These are phyloP conservation scores for Leucophenga montana DNA, from an alignment of 2,888 invertebrate genomes.

Conservation along the genomic window DNA sequence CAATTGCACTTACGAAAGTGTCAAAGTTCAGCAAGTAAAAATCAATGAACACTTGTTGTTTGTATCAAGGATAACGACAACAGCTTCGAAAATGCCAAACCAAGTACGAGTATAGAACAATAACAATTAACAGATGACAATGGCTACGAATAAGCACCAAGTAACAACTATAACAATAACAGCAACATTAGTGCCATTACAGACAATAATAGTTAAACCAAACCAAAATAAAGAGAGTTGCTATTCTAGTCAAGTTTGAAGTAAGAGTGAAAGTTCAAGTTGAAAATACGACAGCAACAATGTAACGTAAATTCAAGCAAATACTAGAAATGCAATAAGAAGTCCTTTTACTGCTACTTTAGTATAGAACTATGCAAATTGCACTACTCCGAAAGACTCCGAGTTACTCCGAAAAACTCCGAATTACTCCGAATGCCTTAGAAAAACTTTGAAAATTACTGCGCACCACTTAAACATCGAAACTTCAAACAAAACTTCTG, in stretches of 20 bases:
- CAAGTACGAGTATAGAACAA: neutral
- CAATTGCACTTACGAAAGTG: slow-evolving; percentile 16
- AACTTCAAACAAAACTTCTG: neutral
- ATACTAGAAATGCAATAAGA: no score
- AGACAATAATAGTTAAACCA: neutral
- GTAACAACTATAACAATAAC: neutral
- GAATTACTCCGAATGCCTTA: neutral
- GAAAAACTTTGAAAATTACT: neutral
- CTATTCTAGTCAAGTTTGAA: no score
- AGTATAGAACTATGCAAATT: no score
- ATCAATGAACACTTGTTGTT: slow-evolving; percentile 38
- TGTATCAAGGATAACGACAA: slow-evolving; percentile 22
- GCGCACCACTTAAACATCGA: neutral
- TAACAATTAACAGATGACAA: slow-evolving; percentile 24
- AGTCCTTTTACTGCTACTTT: no score
- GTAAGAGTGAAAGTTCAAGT: no score
- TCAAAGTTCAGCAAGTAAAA: slow-evolving; percentile 38
- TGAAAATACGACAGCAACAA: no score
- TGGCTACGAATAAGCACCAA: neutral
- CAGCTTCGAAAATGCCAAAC: neutral
- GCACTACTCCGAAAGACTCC: no score
- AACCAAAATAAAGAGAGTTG: neutral
- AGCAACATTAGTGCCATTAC: slow-evolving; percentile 12
- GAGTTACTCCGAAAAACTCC: neutral
- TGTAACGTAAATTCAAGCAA: no score